Base-by-base conservation (phyloP, 1,140 invertebrate species). In the Sycophaga agraensis region DNA sequence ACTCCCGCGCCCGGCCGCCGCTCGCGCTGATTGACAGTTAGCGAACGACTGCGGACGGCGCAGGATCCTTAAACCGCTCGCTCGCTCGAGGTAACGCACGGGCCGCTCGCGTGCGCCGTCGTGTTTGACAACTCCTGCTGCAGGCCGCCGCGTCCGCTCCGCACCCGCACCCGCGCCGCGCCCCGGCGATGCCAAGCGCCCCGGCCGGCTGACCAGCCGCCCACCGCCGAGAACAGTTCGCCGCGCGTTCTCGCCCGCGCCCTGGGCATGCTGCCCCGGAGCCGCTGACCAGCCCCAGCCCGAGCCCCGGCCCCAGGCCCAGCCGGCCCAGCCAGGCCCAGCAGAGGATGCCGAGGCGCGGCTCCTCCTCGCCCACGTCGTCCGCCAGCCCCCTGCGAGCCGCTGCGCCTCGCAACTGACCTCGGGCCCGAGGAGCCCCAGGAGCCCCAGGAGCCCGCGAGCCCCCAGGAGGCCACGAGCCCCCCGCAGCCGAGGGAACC, bases 41-140 rank as follows among this genome's bases (percentile, higher is more conserved):
- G 84, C 83, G 84, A 84, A 84, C 83, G 83, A 84, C 84, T 84
- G 83, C 83, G 82, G 83, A 83, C 75, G 82, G 82, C 83, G 84
- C 82, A 84, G 81, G 83, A 83, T 78, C 83, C 71, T 76, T 71
- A 54, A 55, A 54, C 45, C 53, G 59, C 54, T 62, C 59, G 59
- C 59, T 62, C 59, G 59, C 35, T 40, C 24, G 34, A 31, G 59
- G 51, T 35, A 61, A 61, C 21, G 50, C 43, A 55, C 59, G 50
- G 59, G 34, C 56, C 56, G 45, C 28, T 58, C 34, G 57, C 42
- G 46, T 34, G 46, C 28, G 11, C 40, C 17, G 49, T 43, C 46
- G 53, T 49, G 28, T 31, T 4, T 31, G 4, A 34, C 39, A 40
- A 35, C 26, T 54, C 19, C 26, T 14, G 16, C 34, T 43, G 37